phyloP scores from a whole-genome alignment of 2,797 vertebrate species.

The Sebastes diaconus region DNA sequence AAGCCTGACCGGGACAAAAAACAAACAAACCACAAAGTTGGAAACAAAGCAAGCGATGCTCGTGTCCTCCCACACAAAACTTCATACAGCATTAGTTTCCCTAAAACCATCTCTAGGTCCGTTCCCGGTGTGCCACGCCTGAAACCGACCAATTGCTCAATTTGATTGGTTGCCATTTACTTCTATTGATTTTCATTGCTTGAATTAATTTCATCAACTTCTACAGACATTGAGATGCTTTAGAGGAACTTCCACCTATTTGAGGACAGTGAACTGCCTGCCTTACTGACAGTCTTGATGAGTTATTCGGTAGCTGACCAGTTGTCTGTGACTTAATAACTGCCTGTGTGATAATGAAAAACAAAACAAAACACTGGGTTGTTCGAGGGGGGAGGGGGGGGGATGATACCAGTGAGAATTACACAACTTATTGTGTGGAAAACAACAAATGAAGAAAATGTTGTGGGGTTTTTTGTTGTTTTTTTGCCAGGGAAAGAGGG shows the following conservation, averaged over 20 bases:
- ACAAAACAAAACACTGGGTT: neutral
- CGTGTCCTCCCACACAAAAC: neutral
- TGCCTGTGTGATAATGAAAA: conserved; percentile 4
- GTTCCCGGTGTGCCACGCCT: neutral
- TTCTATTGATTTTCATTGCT: neutral
- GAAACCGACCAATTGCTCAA: neutral
- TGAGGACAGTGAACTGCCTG: conserved; percentile 9
- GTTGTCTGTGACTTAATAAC: conserved; percentile 52
- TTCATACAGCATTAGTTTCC: neutral
- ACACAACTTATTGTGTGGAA: neutral
- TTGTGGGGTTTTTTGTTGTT: neutral
- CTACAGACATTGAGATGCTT: neutral
- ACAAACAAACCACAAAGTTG: neutral
- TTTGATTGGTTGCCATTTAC: neutral
- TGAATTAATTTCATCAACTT: neutral
- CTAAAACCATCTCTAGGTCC: neutral
- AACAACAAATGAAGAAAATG: conserved; percentile 7
- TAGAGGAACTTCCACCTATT: neutral
- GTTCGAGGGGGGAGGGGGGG: too few species aligned
- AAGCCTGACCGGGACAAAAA: neutral
- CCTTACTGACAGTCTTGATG: conserved; percentile 35
- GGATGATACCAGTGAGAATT: neutral
- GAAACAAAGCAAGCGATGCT: neutral
- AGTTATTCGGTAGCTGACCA: conserved; percentile 48
- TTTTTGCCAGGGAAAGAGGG: conserved; percentile 11